A percentile compares a stretch with the other conserved stretches of the same genome.
phyloP scores from a whole-genome alignment of 2,888 invertebrate species.

The Tuberolachnus salignus region DNA sequence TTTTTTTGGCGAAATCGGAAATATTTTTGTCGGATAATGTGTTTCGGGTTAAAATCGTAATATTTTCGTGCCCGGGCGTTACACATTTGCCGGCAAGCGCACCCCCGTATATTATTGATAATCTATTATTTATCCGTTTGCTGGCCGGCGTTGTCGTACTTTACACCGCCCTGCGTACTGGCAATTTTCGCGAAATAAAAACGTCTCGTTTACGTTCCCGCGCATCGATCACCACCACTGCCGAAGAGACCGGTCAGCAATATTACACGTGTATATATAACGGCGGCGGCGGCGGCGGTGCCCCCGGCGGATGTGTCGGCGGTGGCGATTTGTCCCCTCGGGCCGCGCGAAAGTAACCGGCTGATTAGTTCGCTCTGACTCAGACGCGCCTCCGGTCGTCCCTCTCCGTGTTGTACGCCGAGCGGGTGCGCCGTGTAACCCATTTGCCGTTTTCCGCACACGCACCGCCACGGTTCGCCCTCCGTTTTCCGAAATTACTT shows the following conservation, averaged over 20 bases:
- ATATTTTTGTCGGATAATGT: too few relatives aligned
- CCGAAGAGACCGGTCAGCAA: conserved; percentile 8
- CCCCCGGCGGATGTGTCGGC: background rate
- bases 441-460: conserved; percentile 36
- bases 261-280: background rate
- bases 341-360: conserved; percentile 41
- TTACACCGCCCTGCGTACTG: background rate
- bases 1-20: too few relatives aligned
- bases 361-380: conserved; percentile 54
- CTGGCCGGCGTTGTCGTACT: too few relatives aligned
- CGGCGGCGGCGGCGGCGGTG: background rate
- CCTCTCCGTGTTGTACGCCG: background rate
- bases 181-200: conserved; percentile 43
- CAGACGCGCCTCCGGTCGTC: too few relatives aligned
- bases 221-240: conserved; percentile 53
- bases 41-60: too few relatives aligned
- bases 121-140: too few relatives aligned
- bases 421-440: conserved; percentile 24
- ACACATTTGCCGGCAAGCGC: too few relatives aligned
- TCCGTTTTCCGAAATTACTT: conserved; percentile 50
- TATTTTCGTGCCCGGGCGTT: too few relatives aligned
- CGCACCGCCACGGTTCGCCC: conserved; percentile 12
- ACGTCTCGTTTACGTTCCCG: conserved; percentile 7
- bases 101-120: too few relatives aligned
- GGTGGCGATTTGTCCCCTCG: conserved; percentile 50